phyloP scores from a whole-genome alignment of 2,888 invertebrate species.

The Sphaeridia pumilis region DNA sequence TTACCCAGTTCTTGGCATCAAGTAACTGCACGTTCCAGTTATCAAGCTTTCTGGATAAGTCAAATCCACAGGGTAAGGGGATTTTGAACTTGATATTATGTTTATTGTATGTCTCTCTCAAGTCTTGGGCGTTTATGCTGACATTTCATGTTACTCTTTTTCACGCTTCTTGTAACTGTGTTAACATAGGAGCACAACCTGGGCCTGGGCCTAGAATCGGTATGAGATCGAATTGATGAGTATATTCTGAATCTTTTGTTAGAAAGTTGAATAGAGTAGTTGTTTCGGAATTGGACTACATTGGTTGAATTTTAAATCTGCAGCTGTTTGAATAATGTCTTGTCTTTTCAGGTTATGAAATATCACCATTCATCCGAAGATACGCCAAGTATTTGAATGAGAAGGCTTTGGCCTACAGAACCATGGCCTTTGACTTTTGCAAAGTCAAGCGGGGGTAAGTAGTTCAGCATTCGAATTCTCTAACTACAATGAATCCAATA shows the following conservation, averaged over 20 bases:
- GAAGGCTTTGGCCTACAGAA: slow-evolving; percentile 95
- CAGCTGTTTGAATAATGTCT: no score
- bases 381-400: slow-evolving; percentile 99
- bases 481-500: no score
- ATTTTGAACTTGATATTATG: no score
- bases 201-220: slow-evolving; percentile 36
- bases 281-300: no score
- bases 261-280: no score
- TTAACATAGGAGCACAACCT: no score
- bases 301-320: no score
- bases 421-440: slow-evolving; percentile 99
- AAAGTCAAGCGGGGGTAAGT: slow-evolving; percentile 93
- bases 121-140: no score
- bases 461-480: no score
- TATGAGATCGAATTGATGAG: slow-evolving; percentile 27
- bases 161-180: slow-evolving; percentile 13
- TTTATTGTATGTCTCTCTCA: no score
- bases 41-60: slow-evolving; percentile 93
- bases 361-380: slow-evolving; percentile 97
- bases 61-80: slow-evolving; percentile 88
- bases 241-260: no score
- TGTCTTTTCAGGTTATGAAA: slow-evolving; percentile 78
- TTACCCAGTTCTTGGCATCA: slow-evolving; percentile 98
- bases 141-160: no score
- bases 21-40: slow-evolving; percentile 99